Conservation (phyloP, 1,140 invertebrate species). For the Episyrphus balteatus region DNA sequence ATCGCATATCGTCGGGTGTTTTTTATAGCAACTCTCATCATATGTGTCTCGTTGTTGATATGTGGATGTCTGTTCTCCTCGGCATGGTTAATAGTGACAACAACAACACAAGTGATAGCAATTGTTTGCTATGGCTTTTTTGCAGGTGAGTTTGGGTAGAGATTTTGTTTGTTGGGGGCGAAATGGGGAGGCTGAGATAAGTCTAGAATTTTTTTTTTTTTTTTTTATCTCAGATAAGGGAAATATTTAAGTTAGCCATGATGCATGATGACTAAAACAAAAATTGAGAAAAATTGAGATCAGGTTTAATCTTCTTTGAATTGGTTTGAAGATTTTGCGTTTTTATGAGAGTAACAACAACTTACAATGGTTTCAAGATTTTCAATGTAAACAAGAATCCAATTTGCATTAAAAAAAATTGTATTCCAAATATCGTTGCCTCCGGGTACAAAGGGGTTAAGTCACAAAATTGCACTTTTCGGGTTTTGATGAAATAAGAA, state of each 20-base stretch:
- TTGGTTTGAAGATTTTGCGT: too few relatives aligned
- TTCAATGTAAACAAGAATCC: not conserved
- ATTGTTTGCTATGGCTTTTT: slow-evolving; percentile 33
- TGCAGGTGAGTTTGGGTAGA: slow-evolving; percentile 16
- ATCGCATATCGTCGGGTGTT: slow-evolving; percentile 24
- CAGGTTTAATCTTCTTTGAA: too few relatives aligned
- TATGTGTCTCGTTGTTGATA: slow-evolving; percentile 28
- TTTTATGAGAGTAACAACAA: too few relatives aligned
- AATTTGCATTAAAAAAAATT: not conserved
- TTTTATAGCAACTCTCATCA: slow-evolving; percentile 25
- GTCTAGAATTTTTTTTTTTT: not conserved
- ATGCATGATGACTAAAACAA: too few relatives aligned
- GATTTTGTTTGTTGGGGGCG: not conserved
- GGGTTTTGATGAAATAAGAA: too few relatives aligned
- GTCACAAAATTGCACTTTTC: too few relatives aligned
- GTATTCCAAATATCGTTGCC: too few relatives aligned
- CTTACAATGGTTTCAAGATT: too few relatives aligned
- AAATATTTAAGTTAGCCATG: too few relatives aligned
- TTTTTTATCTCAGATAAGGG: not conserved
- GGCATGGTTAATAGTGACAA: slow-evolving; percentile 29
- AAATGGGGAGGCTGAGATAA: not conserved
- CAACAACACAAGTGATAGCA: slow-evolving; percentile 30
- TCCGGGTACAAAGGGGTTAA: too few relatives aligned
- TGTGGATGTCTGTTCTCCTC: slow-evolving; percentile 32
- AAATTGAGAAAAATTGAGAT: too few relatives aligned